Base-by-base conservation (phyloP, 35 echinoderm and acorn worm genomes). In the Hemicentrotus pulcherrimus region DNA sequence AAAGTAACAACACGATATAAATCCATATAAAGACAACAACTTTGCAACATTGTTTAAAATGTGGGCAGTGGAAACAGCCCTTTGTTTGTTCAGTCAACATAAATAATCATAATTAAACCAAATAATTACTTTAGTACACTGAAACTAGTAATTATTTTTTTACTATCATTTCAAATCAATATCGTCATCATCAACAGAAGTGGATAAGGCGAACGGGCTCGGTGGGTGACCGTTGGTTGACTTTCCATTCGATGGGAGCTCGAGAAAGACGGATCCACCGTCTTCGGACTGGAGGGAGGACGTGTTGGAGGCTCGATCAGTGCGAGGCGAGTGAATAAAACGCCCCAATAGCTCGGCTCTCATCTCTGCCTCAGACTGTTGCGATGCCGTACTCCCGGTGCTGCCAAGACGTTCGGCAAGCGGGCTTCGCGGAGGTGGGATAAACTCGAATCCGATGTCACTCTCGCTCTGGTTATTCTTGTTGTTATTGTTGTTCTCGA, bases 151-250 rank as follows among this genome's bases (percentile, higher is more conserved):
- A 9, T 71, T 24, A 28, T 4, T 18, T 4, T 18, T 7, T 78
- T 90, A 90, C 88, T 45, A 90, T 95, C 89, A 99, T 88, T 99
- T 99, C 65, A 99, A 94, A 94, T 99, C 98, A 33, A 99, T 99
- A 41, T 99, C 98, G 28, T 99, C 98, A 96, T 99, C 98, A 65
- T 99, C 98, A 78, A 99, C 95, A 28, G 98, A 99, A 13, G 96
- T 91, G 16, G 98, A 99, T 24, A 99, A 92, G 14, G 96, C 91
- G 58, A 97, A 99, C 47, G 95, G 48, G 92, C 45, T 52, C 12
- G 85, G 48, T 47, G 92, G 52, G 18, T 95, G 92, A 47, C n/a
- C 46, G 59, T 94, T 96, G 7, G 91, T 59, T 50, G 91, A 86
- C 32, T 92, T 59, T 46, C 22, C 91, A 47, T 46, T 31, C n/a